Conservation (phyloP, 2,888 invertebrate genomes). For the Liposcelis brunnea region DNA sequence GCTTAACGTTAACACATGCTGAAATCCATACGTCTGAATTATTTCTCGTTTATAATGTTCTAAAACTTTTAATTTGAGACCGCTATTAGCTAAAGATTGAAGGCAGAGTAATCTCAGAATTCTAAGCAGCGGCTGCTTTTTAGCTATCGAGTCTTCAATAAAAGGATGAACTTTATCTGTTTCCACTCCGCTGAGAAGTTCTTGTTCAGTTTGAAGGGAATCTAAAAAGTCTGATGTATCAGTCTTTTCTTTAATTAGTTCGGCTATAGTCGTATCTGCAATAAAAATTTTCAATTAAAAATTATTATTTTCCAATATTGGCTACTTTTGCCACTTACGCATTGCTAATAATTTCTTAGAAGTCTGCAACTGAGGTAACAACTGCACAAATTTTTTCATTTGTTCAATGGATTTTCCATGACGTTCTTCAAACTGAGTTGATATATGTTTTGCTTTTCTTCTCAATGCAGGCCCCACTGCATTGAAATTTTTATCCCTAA, state of each 20-base stretch:
- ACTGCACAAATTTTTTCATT: constrained; percentile 82
- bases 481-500: constrained; percentile 81
- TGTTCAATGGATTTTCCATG: constrained; percentile 82
- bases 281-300: not conserved
- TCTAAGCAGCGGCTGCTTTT: constrained; percentile 61
- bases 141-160: constrained; percentile 85
- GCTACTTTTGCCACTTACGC: constrained; percentile 26
- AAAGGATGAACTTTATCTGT: constrained; percentile 74
- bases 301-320: not conserved
- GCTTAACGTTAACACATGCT: constrained; percentile 60
- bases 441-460: constrained; percentile 70
- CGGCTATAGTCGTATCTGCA: constrained; percentile 81
- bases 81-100: constrained; percentile 83
- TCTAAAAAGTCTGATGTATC: constrained; percentile 62
- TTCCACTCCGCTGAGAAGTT: constrained; percentile 79
- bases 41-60: constrained; percentile 56
- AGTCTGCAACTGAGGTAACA: constrained; percentile 70
- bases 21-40: constrained; percentile 71
- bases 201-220: constrained; percentile 70
- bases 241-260: constrained; percentile 74
- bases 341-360: constrained; percentile 69
- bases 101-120: constrained; percentile 78
- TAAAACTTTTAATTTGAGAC: constrained; percentile 75
- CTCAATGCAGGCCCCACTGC: constrained; percentile 73
- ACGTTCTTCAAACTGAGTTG: constrained; percentile 67